Conservation (phyloP, 2,113 vertebrate genomes). For the Perca flavescens region DNA sequence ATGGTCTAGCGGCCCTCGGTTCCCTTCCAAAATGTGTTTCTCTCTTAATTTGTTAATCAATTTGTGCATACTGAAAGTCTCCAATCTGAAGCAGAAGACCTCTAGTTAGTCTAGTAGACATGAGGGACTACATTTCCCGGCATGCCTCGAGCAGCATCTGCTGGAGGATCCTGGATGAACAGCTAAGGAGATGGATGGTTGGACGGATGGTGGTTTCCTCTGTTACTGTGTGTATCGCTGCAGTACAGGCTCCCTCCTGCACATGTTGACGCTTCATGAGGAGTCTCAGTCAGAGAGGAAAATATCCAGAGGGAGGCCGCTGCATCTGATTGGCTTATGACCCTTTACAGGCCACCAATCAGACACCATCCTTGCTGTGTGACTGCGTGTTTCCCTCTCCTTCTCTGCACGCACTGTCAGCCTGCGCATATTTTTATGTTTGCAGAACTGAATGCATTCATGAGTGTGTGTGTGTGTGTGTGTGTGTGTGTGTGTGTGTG, state of each 20-base stretch:
- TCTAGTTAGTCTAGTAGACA: neutral
- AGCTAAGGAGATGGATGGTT: conserved; percentile 50
- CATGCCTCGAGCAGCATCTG: conserved; percentile 37
- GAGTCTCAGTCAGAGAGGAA: conserved; percentile 65
- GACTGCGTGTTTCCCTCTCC: conserved; percentile 71
- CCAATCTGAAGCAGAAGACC: neutral
- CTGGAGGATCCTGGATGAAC: conserved; percentile 43
- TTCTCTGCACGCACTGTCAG: conserved; percentile 53
- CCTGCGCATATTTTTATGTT: conserved; percentile 73
- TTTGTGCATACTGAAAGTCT: neutral
- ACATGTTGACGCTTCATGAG: conserved; percentile 47
- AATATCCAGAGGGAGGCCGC: conserved; percentile 62
- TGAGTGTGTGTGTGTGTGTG: conserved; percentile 10
- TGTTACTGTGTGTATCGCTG: conserved; percentile 49
- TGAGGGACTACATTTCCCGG: conserved; percentile 50
- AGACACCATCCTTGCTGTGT: conserved; percentile 43
- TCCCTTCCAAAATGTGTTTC: neutral
- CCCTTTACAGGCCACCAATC: conserved; percentile 64
- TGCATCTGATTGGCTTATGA: conserved; percentile 62
- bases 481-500: conserved; percentile 27
- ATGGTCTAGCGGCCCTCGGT: neutral
- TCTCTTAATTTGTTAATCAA: neutral
- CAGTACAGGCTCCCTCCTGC: conserved; percentile 60
- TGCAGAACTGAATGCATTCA: conserved; percentile 61
- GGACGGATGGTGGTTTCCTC: conserved; percentile 31